phyloP scores from a whole-genome alignment of 2,113 vertebrate species.

The Hippocampus barbouri region DNA sequence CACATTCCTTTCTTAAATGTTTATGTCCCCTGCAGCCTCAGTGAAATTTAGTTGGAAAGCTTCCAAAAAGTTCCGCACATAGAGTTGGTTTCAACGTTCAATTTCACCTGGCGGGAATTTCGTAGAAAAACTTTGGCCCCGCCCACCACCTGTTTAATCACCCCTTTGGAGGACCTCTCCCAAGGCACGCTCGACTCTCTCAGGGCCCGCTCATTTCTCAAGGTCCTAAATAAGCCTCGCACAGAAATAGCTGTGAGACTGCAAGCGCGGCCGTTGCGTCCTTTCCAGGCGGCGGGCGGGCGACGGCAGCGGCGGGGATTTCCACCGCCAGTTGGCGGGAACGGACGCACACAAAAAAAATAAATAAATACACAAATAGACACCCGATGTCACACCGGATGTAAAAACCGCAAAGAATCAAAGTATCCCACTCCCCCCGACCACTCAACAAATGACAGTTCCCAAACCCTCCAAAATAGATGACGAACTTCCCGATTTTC shows the following conservation, averaged over 20 bases:
- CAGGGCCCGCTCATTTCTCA: slow-evolving; percentile 17
- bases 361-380: background rate
- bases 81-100: too few relatives aligned
- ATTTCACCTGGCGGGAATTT: too few relatives aligned
- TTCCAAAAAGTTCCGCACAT: too few relatives aligned
- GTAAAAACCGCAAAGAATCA: background rate
- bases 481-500: background rate
- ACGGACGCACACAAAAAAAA: slow-evolving; percentile 16
- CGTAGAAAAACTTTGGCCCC: background rate
- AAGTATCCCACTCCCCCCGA: too few relatives aligned
- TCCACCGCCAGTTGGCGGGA: slow-evolving; percentile 12
- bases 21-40: too few relatives aligned
- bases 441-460: background rate
- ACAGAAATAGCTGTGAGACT: slow-evolving; percentile 61
- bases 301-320: slow-evolving; percentile 7
- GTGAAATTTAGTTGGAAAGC: too few relatives aligned
- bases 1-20: too few relatives aligned
- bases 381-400: background rate
- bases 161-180: background rate
- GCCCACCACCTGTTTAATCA: background rate
- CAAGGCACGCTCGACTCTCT: slow-evolving; percentile 14
- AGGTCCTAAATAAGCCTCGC: slow-evolving; percentile 1
- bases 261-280: slow-evolving; percentile 40
- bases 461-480: background rate
- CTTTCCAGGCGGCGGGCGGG: slow-evolving; percentile 44